Base-by-base conservation (phyloP, 2,888 invertebrate genomes). In the Ceraclea dissimilis region DNA sequence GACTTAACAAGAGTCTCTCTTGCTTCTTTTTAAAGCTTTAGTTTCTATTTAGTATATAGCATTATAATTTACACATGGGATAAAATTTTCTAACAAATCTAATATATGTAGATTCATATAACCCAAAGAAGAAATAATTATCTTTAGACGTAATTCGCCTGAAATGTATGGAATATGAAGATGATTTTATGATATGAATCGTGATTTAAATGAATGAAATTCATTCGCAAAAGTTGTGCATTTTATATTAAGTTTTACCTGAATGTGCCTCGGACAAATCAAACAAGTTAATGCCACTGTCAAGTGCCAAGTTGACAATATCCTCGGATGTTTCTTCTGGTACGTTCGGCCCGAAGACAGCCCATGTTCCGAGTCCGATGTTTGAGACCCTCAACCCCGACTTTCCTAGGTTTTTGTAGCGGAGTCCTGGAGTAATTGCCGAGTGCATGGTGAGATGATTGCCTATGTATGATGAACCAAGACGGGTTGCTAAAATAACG, bases 261-360 rank as follows among this genome's bases (percentile, higher is more conserved):
- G 89, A 90, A 73, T 91, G 90, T 13, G 94, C 94, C 74, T 97
- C 96, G 13, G 94, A 94, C 58, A 96, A 82, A 75, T 97, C 97
- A 74, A 97, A 97, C 58, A 96, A 81, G 73, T 97, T 97, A 67
- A 97, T 93, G 55, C 97, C 97, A 70, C 92, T 92, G 69, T 96
- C 96, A 67, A 96, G 88, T 39, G 96, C 96, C 62, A 93, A 80
- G 66, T 90, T 88, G 47, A 97, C 82, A 60, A 97, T 88, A 64
- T 94, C 92, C 72, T 97, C 96, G 2, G 93, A 90, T 67, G 86
- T 83, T 63, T 91, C 90, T 69, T 90, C 90, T 63, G 83, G 85
- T 58, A 89, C 82, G 59, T 79, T 81, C 48, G 82, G 80, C 63
- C 88, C 85, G 71, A 90, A 90, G 61, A 92, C 90, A 20, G 92